Conservation (phyloP, 2,888 invertebrate genomes). For the Stramonita haemastoma region DNA sequence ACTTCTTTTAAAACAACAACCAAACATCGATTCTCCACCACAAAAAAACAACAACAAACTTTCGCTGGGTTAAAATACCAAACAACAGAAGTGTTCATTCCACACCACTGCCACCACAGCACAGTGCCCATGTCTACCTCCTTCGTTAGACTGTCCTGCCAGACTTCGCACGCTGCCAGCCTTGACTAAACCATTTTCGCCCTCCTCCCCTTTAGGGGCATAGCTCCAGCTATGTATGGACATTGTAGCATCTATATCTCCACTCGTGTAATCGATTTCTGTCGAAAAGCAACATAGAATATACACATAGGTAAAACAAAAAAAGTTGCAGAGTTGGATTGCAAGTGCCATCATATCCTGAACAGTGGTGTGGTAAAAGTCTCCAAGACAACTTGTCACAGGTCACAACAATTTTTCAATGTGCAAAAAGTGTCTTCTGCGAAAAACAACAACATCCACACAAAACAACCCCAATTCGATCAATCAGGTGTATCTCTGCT, state of each 20-base stretch:
- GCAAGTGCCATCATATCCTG: background rate
- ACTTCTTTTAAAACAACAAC: background rate
- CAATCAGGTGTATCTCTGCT: too few relatives aligned
- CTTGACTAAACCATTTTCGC: constrained; percentile 46
- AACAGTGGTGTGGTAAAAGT: too few relatives aligned
- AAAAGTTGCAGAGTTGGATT: background rate
- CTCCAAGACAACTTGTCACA: too few relatives aligned
- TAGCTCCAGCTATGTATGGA: constrained; percentile 69
- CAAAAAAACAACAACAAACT: background rate
- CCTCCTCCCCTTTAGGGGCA: constrained; percentile 37
- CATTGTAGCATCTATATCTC: constrained; percentile 66
- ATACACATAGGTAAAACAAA: background rate
- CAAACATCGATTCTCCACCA: background rate
- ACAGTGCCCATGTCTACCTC: constrained; percentile 44
- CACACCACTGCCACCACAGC: background rate
- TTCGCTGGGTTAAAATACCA: background rate
- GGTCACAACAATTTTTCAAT: background rate
- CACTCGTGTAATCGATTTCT: constrained; percentile 61
- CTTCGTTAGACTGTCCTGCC: constrained; percentile 45
- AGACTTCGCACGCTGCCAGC: constrained; percentile 53
- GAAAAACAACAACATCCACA: background rate
- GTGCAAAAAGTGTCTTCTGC: background rate
- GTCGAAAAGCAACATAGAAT: constrained; percentile 9
- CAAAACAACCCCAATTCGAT: too few relatives aligned
- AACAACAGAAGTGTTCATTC: background rate